Evolutionary conservation across 2,113 vertebrate species (phyloP).

Genomic region (Rhinolophus sinicus): DNA sequence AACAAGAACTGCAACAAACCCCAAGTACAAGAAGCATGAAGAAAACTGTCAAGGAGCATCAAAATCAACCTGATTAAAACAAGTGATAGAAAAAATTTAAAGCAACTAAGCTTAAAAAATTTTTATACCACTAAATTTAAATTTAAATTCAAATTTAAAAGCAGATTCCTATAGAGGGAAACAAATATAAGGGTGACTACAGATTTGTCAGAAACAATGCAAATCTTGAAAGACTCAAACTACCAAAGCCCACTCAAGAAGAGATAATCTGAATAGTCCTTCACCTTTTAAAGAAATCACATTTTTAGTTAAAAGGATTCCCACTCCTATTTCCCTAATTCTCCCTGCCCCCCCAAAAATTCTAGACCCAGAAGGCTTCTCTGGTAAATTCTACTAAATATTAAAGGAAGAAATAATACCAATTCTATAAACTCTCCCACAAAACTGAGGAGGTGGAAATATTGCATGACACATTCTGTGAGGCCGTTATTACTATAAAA

Average conservation of each 20-base stretch:
- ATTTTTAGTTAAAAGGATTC: neutral
- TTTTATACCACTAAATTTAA: neutral
- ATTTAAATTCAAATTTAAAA: conserved; percentile 5
- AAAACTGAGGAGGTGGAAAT: neutral
- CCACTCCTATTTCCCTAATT: neutral
- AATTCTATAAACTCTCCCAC: neutral
- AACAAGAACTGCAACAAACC: neutral
- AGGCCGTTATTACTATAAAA: neutral
- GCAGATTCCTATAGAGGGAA: neutral
- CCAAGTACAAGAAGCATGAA: neutral
- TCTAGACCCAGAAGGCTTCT: neutral
- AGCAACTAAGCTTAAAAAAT: neutral
- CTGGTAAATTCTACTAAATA: neutral
- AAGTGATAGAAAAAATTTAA: neutral
- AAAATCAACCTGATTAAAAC: neutral
- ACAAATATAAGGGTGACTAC: neutral
- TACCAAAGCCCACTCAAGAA: neutral
- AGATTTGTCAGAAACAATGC: neutral
- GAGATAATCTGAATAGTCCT: neutral
- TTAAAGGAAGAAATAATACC: conserved; percentile 5
- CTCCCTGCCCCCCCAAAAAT: neutral
- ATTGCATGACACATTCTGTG: neutral
- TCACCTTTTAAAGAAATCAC: neutral
- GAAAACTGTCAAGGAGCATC: neutral
- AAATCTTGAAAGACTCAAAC: neutral